phyloP scores from a whole-genome alignment of 1,140 invertebrate species.

The Bombus balteatus region DNA sequence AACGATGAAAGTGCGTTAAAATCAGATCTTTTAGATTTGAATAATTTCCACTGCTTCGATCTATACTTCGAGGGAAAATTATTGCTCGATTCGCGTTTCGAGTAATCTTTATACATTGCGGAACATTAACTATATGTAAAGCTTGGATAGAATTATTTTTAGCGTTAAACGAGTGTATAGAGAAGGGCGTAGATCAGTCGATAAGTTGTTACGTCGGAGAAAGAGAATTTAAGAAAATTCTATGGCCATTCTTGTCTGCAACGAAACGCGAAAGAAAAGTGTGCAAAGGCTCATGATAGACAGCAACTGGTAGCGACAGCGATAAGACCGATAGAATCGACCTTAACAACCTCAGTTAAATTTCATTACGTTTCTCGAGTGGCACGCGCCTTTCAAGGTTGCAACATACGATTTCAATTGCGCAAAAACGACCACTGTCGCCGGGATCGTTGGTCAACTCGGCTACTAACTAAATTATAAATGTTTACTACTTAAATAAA shows the following conservation, averaged over 20 bases:
- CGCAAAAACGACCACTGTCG: slow-evolving; percentile 57
- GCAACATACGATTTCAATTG: slow-evolving; percentile 60
- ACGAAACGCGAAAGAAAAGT: background rate
- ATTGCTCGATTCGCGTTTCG: too few species aligned
- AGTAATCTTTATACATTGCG: too few species aligned
- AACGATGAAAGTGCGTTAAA: too few species aligned
- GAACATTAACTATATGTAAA: too few species aligned
- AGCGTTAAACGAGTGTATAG: too few species aligned
- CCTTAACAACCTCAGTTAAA: slow-evolving; percentile 64
- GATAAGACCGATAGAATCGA: slow-evolving; percentile 55
- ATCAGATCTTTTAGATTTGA: too few species aligned
- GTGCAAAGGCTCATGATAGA: slow-evolving; percentile 34
- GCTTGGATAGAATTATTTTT: too few species aligned
- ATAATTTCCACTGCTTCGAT: too few species aligned
- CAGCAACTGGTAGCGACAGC: slow-evolving; percentile 21
- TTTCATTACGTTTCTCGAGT: slow-evolving; percentile 53
- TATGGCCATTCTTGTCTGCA: background rate
- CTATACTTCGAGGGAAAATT: too few species aligned
- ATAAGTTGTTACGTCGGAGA: too few species aligned
- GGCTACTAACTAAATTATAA: background rate
- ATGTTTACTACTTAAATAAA: too few species aligned
- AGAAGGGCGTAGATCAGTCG: too few species aligned
- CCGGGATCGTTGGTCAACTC: slow-evolving; percentile 44
- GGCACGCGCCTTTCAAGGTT: slow-evolving; percentile 54
- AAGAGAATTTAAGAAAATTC: slow-evolving; percentile 4